Percentiles rank a stretch among this genome's conserved stretches.
These are phyloP conservation scores for Pogonophryne albipinna DNA, from an alignment of 2,797 vertebrate species.

Conservation along the genomic window DNA sequence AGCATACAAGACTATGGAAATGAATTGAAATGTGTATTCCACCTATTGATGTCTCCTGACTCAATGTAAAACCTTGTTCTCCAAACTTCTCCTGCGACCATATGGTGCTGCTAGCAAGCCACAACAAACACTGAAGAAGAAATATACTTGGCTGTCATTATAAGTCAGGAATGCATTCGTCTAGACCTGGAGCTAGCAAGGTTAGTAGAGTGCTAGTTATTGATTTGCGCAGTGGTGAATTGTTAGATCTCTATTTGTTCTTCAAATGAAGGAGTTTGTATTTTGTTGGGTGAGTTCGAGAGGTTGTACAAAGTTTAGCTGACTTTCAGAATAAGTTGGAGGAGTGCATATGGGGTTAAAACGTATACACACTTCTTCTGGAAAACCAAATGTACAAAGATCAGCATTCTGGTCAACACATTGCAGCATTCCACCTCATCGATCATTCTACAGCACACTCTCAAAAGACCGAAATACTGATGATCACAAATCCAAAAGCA, in stretches of 20 bases:
- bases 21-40: conserved; percentile 24
- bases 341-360: not conserved
- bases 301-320: conserved; percentile 2
- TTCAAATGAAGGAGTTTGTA: not conserved
- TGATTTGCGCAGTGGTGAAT: not conserved
- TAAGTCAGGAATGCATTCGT: not conserved
- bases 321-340: not conserved
- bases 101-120: conserved; percentile 40
- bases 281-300: not conserved
- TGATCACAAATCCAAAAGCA: conserved; percentile 19
- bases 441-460: conserved; percentile 40
- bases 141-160: conserved; percentile 18
- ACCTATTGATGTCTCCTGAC: conserved; percentile 27
- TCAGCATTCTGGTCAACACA: conserved; percentile 37
- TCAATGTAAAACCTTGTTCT: conserved; percentile 36
- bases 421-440: conserved; percentile 28
- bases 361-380: not conserved
- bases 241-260: not conserved
- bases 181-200: not conserved
- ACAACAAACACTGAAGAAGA: conserved; percentile 24
- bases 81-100: conserved; percentile 29
- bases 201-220: not conserved
- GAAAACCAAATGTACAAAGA: conserved; percentile 8
- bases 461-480: conserved; percentile 14
- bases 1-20: conserved; percentile 29